phyloP scores from a whole-genome alignment of 2,797 vertebrate genomes.

The Schizopygopsis malacanthus region DNA sequence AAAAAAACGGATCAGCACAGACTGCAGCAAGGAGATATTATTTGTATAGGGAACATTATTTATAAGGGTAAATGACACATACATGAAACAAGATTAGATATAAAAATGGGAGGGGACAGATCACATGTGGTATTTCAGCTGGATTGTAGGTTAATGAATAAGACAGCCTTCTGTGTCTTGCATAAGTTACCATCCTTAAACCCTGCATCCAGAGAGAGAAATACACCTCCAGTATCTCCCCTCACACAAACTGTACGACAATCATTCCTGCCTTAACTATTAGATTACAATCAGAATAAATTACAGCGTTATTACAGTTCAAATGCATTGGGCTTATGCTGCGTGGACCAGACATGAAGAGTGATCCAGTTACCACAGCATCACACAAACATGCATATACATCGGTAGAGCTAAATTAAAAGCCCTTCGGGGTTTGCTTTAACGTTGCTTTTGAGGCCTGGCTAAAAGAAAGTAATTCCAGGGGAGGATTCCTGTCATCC shows the following conservation, averaged over 20 bases:
- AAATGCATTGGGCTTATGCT: conserved; percentile 11
- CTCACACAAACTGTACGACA: background rate
- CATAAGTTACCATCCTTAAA: background rate
- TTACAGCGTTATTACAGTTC: background rate
- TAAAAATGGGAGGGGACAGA: no score
- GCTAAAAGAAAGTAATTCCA: conserved; percentile 31
- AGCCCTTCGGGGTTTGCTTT: conserved; percentile 20
- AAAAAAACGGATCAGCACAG: no score
- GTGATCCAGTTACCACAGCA: background rate
- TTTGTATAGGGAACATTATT: background rate
- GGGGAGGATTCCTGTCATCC: conserved; percentile 22
- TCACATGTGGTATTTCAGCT: background rate
- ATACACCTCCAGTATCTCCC: background rate
- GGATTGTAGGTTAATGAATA: background rate
- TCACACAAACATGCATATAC: conserved; percentile 9
- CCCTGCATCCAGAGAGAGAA: background rate
- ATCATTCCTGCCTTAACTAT: background rate
- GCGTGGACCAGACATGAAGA: background rate
- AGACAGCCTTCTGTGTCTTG: background rate
- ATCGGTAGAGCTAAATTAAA: conserved; percentile 24
- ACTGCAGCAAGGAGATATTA: no score
- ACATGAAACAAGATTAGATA: background rate
- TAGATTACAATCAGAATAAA: conserved; percentile 38
- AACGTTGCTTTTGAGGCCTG: conserved; percentile 20
- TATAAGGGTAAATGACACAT: background rate